phyloP scores from a whole-genome alignment of 2,888 invertebrate genomes.

The Idaea biselata region DNA sequence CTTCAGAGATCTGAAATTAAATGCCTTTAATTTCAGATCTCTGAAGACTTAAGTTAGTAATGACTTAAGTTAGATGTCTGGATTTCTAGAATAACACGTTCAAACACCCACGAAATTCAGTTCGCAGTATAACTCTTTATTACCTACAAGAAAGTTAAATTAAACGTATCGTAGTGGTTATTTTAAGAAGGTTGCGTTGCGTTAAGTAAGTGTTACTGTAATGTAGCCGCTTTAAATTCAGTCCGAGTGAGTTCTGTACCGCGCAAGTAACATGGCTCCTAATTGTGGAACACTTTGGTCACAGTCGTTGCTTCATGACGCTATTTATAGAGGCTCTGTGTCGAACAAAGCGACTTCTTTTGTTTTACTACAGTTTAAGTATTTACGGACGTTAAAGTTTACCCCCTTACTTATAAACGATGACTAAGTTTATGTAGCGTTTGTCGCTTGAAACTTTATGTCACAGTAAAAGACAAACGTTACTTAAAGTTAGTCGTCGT shows the following conservation, averaged over 20 bases:
- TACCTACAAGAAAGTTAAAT: not conserved
- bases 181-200: not conserved
- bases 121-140: too few relatives aligned
- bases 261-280: not conserved
- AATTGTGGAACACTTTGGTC: not conserved
- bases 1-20: too few relatives aligned
- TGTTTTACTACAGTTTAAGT: not conserved
- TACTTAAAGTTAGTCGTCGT: too few relatives aligned
- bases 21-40: too few relatives aligned
- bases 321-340: not conserved
- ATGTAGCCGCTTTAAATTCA: not conserved
- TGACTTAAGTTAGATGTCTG: too few relatives aligned
- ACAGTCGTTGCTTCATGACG: not conserved
- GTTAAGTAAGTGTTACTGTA: not conserved
- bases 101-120: too few relatives aligned
- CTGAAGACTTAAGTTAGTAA: too few relatives aligned
- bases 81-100: too few relatives aligned
- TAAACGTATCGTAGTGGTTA: not conserved
- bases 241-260: not conserved
- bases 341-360: not conserved
- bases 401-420: too few relatives aligned
- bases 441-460: too few relatives aligned
- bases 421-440: too few relatives aligned
- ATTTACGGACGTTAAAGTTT: not conserved
- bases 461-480: too few relatives aligned